A percentile compares a stretch with the other conserved stretches of the same genome.
Conservation (phyloP, 2,888 invertebrate genomes). For the Siphlonurus alternatus region DNA sequence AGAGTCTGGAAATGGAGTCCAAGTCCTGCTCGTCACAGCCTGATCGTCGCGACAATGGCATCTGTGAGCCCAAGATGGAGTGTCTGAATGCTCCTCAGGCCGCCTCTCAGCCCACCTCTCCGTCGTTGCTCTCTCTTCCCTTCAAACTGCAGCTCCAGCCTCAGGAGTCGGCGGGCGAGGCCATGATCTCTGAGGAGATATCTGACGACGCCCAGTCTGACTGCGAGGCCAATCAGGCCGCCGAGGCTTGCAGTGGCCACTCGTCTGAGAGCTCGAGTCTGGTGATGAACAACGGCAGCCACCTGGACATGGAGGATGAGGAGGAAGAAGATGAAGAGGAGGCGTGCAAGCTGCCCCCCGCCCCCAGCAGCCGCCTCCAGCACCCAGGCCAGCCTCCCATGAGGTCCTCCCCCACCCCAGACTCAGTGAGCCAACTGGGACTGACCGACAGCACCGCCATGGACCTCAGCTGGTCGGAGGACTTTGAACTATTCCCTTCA, state of each 20-base stretch:
- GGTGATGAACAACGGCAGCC: not conserved
- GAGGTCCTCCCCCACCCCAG: slow-evolving; percentile 8
- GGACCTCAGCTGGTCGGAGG: slow-evolving; percentile 22
- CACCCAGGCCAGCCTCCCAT: slow-evolving; percentile 7
- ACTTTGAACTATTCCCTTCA: slow-evolving; percentile 22
- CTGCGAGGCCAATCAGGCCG: not conserved
- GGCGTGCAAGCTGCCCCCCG: not conserved
- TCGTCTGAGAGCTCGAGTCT: not conserved
- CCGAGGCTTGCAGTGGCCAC: slow-evolving; percentile 1
- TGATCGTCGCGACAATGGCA: not conserved
- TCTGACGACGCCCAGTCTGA: slow-evolving; percentile 17
- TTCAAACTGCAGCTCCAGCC: not conserved
- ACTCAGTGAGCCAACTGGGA: slow-evolving; percentile 10
- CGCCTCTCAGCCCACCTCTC: not conserved
- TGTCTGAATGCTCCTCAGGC: not conserved
- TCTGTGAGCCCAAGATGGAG: not conserved
- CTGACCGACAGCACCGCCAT: slow-evolving; percentile 12
- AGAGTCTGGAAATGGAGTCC: slow-evolving; percentile 7
- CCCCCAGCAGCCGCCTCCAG: slow-evolving; percentile 2
- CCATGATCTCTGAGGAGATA: slow-evolving; percentile 21
- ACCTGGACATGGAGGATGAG: slow-evolving; percentile 7
- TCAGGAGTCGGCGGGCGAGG: slow-evolving; percentile 20
- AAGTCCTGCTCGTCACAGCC: slow-evolving; percentile 8
- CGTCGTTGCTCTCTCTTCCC: slow-evolving; percentile 5
- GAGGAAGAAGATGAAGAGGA: not conserved